Percentiles rank a stretch among this genome's conserved stretches.
phyloP scores from a whole-genome alignment of 2,888 invertebrate species.

The Dexiosoma caninum region DNA sequence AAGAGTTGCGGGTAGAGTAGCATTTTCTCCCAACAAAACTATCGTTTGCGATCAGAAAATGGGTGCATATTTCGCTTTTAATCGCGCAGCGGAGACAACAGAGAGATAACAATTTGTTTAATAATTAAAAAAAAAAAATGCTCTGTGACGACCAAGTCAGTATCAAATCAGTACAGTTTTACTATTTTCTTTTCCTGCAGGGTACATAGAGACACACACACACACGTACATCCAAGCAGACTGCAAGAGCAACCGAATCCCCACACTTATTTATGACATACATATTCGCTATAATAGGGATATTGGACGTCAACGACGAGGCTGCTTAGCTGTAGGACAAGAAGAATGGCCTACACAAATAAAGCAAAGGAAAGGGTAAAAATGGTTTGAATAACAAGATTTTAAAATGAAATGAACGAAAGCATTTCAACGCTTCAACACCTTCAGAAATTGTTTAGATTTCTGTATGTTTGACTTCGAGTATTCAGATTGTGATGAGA shows the following conservation, averaged over 20 bases:
- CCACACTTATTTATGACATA: too few relatives aligned
- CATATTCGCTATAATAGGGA: conserved; percentile 35
- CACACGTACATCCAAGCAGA: not conserved
- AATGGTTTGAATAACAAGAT: conserved; percentile 58
- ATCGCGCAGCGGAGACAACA: too few relatives aligned
- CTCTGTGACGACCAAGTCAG: too few relatives aligned
- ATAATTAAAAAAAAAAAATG: too few relatives aligned
- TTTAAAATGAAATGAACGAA: conserved; percentile 62
- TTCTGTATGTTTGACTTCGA: conserved; percentile 13
- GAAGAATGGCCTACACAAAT: not conserved
- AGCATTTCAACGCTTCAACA: conserved; percentile 64
- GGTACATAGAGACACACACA: not conserved
- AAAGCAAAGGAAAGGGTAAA: conserved; percentile 5
- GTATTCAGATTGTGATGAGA: conserved; percentile 38
- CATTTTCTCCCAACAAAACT: too few relatives aligned
- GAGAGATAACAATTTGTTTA: too few relatives aligned
- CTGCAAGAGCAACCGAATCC: too few relatives aligned
- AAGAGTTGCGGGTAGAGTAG: too few relatives aligned
- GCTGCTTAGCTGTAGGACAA: not conserved
- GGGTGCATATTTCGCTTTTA: too few relatives aligned
- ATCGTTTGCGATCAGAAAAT: too few relatives aligned
- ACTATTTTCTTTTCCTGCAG: too few relatives aligned
- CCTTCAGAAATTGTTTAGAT: conserved; percentile 45
- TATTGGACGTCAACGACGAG: conserved; percentile 3
- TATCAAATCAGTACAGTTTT: too few relatives aligned